A percentile compares a stretch with the other conserved stretches of the same genome.
phyloP scores from a whole-genome alignment of 2,113 vertebrate species.

The Lepus timidus region DNA sequence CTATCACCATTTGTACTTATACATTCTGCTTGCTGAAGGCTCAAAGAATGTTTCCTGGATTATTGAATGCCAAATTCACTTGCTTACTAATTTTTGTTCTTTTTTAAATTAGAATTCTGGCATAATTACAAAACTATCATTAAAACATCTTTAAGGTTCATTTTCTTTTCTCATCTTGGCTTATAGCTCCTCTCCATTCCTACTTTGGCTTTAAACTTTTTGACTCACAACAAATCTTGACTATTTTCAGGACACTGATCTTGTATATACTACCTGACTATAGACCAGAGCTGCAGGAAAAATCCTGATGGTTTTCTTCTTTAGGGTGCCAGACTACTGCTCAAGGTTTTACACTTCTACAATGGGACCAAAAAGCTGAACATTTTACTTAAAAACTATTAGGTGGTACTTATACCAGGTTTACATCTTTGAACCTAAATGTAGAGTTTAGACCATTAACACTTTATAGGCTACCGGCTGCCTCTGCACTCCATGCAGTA shows the following conservation, averaged over 20 bases:
- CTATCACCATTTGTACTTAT: neutral
- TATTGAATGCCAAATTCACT: neutral
- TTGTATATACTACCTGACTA: neutral
- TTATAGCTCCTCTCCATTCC: neutral
- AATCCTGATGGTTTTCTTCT: neutral
- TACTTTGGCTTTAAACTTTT: neutral
- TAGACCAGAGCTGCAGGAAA: neutral
- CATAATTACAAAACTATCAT: neutral
- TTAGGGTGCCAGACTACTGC: neutral
- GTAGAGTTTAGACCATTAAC: neutral
- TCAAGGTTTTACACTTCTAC: neutral
- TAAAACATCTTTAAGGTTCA: neutral
- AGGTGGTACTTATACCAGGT: neutral
- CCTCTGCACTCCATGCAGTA: neutral
- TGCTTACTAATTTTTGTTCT: neutral
- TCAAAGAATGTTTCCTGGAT: neutral
- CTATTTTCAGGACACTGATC: constrained; percentile 14
- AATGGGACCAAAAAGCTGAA: neutral
- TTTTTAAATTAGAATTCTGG: neutral
- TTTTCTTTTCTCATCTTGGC: neutral
- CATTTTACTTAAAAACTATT: constrained; percentile 33
- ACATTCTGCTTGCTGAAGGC: neutral
- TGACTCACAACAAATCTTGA: neutral
- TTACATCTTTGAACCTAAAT: neutral
- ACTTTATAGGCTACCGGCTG: neutral